Evolutionary conservation across 2,113 vertebrate genomes (phyloP).

Genomic region (Platysternon megacephalum): DNA sequence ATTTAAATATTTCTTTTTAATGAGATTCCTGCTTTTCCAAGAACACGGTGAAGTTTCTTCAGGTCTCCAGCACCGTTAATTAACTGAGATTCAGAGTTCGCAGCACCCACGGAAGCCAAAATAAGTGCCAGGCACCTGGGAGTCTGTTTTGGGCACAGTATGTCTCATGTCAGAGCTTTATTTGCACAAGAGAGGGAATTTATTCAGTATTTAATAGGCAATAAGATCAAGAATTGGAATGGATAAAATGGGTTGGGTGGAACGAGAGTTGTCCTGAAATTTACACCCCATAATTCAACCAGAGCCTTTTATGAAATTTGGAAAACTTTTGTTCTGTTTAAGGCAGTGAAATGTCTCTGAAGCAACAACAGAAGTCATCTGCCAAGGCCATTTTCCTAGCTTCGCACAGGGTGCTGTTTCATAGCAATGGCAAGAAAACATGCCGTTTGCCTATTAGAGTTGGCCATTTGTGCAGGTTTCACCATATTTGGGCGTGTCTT

Average conservation of each 20-base stretch:
- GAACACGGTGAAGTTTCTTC: background rate
- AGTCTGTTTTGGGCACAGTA: background rate
- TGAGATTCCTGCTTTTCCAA: background rate
- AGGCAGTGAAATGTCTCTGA: background rate
- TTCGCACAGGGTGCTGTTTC: background rate
- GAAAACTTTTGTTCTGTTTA: background rate
- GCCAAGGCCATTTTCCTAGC: background rate
- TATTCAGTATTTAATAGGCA: background rate
- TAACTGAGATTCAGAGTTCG: background rate
- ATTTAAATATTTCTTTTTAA: background rate
- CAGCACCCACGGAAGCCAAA: background rate
- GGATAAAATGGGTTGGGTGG: background rate
- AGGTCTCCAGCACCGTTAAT: background rate
- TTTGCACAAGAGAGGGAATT: background rate
- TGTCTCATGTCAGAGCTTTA: background rate
- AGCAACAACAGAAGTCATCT: background rate
- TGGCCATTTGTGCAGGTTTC: background rate
- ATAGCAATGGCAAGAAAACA: background rate
- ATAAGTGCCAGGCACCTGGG: background rate
- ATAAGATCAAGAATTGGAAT: background rate
- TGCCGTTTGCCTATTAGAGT: background rate
- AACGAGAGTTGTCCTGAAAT: background rate
- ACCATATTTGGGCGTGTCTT: background rate
- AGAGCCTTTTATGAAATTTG: background rate
- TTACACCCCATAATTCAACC: background rate